phyloP scores from a whole-genome alignment of 2,888 invertebrate genomes.

The Danaus chrysippus region DNA sequence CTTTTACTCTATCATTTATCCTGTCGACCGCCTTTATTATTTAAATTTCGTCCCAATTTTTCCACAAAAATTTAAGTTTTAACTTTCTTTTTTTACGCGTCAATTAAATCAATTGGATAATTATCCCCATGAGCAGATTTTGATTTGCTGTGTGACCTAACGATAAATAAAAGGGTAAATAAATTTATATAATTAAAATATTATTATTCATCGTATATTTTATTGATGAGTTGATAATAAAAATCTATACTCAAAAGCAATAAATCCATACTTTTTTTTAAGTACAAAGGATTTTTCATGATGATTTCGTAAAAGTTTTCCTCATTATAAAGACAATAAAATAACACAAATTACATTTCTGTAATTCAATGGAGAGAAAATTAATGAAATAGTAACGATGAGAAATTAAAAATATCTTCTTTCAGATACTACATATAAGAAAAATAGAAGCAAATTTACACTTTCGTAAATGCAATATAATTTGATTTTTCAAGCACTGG shows the following conservation, averaged over 20 bases:
- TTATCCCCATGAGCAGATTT: conserved; percentile 30
- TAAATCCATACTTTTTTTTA: too few species aligned
- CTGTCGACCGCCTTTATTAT: conserved; percentile 48
- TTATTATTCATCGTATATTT: too few species aligned
- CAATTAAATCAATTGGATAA: conserved; percentile 36
- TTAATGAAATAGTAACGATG: too few species aligned
- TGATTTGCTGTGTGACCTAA: conserved; percentile 20
- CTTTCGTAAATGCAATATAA: background rate
- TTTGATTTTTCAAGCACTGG: background rate
- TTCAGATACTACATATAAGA: too few species aligned
- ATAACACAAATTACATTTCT: background rate
- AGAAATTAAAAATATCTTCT: too few species aligned
- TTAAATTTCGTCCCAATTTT: conserved; percentile 42
- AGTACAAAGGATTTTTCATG: conserved; percentile 14
- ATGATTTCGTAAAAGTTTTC: conserved; percentile 16
- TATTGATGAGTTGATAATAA: too few species aligned
- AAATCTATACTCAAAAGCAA: too few species aligned
- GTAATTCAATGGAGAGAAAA: background rate
- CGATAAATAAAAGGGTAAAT: conserved; percentile 9
- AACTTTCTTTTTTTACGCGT: conserved; percentile 31
- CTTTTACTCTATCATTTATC: conserved; percentile 62
- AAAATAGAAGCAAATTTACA: too few species aligned
- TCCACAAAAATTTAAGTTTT: conserved; percentile 28
- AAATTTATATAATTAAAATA: conserved; percentile 3
- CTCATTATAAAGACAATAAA: conserved; percentile 9